Evolutionary conservation across 2,113 vertebrate genomes (phyloP).

Genomic region (Prionailurus bengalensis): DNA sequence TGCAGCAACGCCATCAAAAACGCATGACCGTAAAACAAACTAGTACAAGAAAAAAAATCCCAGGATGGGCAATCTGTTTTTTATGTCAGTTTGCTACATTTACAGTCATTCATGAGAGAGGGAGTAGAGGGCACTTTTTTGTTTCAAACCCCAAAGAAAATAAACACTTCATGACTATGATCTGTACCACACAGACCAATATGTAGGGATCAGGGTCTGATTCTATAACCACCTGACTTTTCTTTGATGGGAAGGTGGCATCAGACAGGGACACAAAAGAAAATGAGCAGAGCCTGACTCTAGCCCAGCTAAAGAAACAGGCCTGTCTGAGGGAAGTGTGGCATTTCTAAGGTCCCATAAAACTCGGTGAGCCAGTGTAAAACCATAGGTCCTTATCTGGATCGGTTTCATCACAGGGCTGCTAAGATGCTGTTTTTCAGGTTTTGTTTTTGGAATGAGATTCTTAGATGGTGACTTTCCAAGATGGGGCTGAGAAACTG

Average conservation of each 20-base stretch:
- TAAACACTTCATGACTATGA: slow-evolving; percentile 41
- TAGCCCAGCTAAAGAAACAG: background rate
- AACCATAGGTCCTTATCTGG: slow-evolving; percentile 68
- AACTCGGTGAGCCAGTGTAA: slow-evolving; percentile 52
- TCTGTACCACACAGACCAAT: background rate
- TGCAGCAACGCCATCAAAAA: slow-evolving; percentile 82
- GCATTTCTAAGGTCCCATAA: slow-evolving; percentile 51
- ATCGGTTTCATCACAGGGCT: background rate
- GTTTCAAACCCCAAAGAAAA: background rate
- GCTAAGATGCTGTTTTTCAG: slow-evolving; percentile 40
- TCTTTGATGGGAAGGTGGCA: slow-evolving; percentile 26
- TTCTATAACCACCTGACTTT: background rate
- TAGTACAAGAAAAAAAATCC: slow-evolving; percentile 47
- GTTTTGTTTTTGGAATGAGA: slow-evolving; percentile 37
- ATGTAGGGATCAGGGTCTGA: slow-evolving; percentile 41
- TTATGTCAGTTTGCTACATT: slow-evolving; percentile 67
- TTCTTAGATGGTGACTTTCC: slow-evolving; percentile 14
- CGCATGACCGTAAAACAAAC: slow-evolving; percentile 85
- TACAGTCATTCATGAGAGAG: slow-evolving; percentile 66
- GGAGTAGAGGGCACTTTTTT: background rate
- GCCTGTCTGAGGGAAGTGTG: background rate
- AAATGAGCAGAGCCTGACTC: slow-evolving; percentile 31
- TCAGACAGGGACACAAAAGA: slow-evolving; percentile 22
- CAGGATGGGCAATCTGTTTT: slow-evolving; percentile 50
- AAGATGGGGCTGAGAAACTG: background rate